phyloP scores from a whole-genome alignment of 2,888 invertebrate species.

The Drosophila kuntzei region DNA sequence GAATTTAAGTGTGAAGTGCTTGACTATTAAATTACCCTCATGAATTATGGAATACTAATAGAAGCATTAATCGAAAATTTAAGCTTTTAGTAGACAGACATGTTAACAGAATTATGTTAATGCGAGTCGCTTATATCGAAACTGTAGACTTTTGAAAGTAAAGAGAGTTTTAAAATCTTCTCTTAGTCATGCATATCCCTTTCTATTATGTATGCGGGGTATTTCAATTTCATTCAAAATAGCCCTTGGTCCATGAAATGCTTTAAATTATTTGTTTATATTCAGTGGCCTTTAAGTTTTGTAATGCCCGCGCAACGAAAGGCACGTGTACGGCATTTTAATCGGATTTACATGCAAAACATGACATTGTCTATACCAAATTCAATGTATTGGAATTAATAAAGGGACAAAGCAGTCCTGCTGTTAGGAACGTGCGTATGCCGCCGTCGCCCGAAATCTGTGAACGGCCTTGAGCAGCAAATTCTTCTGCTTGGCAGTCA shows the following conservation, averaged over 20 bases:
- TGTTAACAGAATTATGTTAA: no score
- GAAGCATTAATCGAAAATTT: not conserved
- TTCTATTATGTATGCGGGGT: not conserved
- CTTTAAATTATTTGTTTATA: conserved; percentile 10
- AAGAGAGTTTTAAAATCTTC: no score
- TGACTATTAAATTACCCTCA: not conserved
- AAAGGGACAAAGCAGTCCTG: conserved; percentile 46
- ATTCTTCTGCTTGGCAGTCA: conserved; percentile 54
- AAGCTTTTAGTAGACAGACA: not conserved
- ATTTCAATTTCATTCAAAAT: not conserved
- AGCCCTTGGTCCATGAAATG: not conserved
- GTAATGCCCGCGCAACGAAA: conserved; percentile 8
- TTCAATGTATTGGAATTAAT: conserved; percentile 79
- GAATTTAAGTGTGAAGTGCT: not conserved
- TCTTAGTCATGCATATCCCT: not conserved
- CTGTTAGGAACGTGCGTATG: conserved; percentile 19
- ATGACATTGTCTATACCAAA: conserved; percentile 68
- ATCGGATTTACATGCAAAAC: conserved; percentile 70
- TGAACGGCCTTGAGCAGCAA: conserved; percentile 57
- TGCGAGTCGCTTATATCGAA: not conserved
- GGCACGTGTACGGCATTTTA: conserved; percentile 58
- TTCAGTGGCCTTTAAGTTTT: conserved; percentile 30
- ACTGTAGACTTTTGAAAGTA: no score
- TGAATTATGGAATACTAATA: not conserved
- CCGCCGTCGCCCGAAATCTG: conserved; percentile 44